Base-by-base conservation (phyloP, 2,797 vertebrate genomes). In the Acestrorhynchus altus region DNA sequence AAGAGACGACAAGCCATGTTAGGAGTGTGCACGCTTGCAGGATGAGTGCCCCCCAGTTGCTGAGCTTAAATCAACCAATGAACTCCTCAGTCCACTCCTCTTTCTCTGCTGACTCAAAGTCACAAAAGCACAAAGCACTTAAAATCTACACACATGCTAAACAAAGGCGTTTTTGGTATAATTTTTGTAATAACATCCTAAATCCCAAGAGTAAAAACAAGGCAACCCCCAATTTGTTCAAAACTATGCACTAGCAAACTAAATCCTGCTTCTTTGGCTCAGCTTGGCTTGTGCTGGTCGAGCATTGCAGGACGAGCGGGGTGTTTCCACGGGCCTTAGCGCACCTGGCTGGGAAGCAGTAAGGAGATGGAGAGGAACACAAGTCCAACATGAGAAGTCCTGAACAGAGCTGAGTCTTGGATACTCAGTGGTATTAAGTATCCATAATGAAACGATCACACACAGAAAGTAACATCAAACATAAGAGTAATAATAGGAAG, bases 31-130 rank as follows among this genome's bases (percentile, higher is more conserved):
- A 44, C 35, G 49, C 31, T 35, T 35, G 31, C 31, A 35, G 31
- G 31, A 13, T 35, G 42, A 13, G 15, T 22, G 46, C 59, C 47
- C 46, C n/a, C 68, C 40, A 46, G n/a, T 64, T 78, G 67, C 7
- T 44, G 47, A 79, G 80, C 77, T 87, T 80, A 82, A 80, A 88
- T 76, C 59, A 81, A 85, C 75, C 59, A 81, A 85, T 84, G 84
- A 83, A 86, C 81, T 80, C 87, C 35, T 84, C 72, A 59, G 82
- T 4, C 57, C 73, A 73, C 61, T 76, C 26, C 42, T 61, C 44
- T 52, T 78, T 78, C 79, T 80, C 63, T 78, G 59, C 73, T 72
- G 82, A 82, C 68, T 82, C 70, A 16, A 51, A 79, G 75, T 81
- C 65, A 2, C 31, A 35, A 35, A 83, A 69, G 26, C 61, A 52